A percentile compares a stretch with the other conserved stretches of the same genome.
Evolutionary conservation across 1,140 invertebrate species (phyloP).

Genomic region (Pogonomyrmex californicus): DNA sequence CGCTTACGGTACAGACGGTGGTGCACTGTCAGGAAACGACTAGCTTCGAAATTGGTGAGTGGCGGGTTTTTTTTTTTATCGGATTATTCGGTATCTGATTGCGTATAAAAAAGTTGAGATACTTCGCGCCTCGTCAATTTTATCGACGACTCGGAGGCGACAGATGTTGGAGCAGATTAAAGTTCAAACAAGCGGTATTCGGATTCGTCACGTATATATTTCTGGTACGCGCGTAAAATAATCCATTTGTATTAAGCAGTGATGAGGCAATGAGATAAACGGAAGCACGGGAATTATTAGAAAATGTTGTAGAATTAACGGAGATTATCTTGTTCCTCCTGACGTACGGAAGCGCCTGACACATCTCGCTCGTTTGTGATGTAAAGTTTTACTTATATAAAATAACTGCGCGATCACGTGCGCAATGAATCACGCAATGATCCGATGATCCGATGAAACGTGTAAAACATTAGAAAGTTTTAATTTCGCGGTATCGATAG

Average conservation of each 20-base stretch:
- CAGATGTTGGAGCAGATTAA: neutral
- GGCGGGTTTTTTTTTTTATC: neutral
- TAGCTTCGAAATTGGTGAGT: conserved; percentile 71
- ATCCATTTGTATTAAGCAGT: neutral
- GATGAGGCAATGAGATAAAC: neutral
- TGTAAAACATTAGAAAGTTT: conserved; percentile 61
- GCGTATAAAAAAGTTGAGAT: neutral
- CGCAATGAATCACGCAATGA: conserved; percentile 39
- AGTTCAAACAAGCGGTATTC: neutral
- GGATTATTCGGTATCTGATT: neutral
- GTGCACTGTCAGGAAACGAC: conserved; percentile 38
- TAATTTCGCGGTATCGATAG: conserved; percentile 63
- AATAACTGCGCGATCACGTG: neutral
- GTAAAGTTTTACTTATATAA: neutral
- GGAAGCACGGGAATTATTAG: neutral
- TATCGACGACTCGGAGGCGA: conserved; percentile 2
- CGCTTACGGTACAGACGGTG: neutral
- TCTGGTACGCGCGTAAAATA: neutral
- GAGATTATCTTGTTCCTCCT: neutral
- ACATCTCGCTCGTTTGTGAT: conserved; percentile 29
- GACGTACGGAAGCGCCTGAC: neutral
- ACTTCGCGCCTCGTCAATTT: neutral
- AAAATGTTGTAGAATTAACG: neutral
- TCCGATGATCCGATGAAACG: conserved; percentile 44
- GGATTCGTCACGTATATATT: neutral